Conservation (phyloP, 2,113 vertebrate species). For the Bubalus kerabau region DNA sequence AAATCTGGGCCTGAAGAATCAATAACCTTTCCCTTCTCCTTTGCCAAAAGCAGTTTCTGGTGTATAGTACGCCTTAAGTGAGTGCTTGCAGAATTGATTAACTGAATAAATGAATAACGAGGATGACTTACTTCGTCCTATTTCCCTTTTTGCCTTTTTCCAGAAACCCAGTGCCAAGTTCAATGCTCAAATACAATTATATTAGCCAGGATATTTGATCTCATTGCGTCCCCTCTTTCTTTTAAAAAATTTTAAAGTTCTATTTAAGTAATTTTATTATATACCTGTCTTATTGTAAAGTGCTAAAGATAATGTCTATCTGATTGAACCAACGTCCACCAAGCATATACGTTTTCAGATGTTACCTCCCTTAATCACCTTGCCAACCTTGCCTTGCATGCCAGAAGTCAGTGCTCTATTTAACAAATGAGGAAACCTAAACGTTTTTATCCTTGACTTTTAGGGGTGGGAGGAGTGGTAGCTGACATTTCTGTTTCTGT, state of each 20-base stretch:
- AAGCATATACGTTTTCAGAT: neutral
- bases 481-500: neutral
- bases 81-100: neutral
- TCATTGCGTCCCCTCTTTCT: neutral
- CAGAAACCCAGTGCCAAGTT: neutral
- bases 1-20: neutral
- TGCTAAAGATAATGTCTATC: neutral
- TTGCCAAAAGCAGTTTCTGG: neutral
- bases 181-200: neutral
- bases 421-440: neutral
- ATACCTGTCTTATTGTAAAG: neutral
- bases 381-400: rapidly evolving
- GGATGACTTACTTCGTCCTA: neutral
- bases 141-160: neutral
- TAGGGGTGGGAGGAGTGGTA: neutral
- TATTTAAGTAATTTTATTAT: neutral
- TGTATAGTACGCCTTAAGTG: rapidly evolving
- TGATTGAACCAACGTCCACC: neutral
- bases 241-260: neutral
- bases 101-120: neutral
- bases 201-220: neutral
- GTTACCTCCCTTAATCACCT: neutral
- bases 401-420: neutral
- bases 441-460: neutral
- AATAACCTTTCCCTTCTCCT: neutral